phyloP scores from a whole-genome alignment of 2,797 vertebrate species.

The Parotocinclus haroldoi region DNA sequence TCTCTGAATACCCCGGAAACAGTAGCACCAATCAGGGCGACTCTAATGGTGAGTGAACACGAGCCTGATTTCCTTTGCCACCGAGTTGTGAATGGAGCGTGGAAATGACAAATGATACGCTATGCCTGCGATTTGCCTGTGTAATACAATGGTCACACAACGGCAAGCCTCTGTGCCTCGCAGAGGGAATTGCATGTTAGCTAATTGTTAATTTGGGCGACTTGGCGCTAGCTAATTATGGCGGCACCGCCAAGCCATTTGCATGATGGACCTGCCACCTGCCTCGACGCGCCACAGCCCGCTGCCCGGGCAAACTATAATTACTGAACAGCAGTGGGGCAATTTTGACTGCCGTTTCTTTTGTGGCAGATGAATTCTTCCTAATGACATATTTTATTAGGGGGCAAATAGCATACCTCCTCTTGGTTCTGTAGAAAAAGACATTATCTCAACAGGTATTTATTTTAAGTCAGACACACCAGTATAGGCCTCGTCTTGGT shows the following conservation, averaged over 20 bases:
- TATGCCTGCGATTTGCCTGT: slow-evolving; percentile 45
- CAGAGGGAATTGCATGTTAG: slow-evolving; percentile 98
- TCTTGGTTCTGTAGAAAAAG: slow-evolving; percentile 77
- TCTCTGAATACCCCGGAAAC: slow-evolving; percentile 42
- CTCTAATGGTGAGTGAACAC: slow-evolving; percentile 66
- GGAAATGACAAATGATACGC: slow-evolving; percentile 88
- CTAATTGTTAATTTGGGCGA: slow-evolving; percentile 99
- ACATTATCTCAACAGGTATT: slow-evolving; percentile 84
- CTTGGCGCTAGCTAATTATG: slow-evolving; percentile 95
- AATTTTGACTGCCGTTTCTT: slow-evolving; percentile 98
- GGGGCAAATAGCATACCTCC: slow-evolving; percentile 95
- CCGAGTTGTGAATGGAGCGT: slow-evolving; percentile 82
- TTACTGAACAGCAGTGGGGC: slow-evolving; percentile 99
- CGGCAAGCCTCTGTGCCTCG: slow-evolving; percentile 85
- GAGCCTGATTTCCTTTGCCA: slow-evolving; percentile 76
- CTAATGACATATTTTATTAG: slow-evolving; percentile 99
- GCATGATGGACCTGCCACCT: slow-evolving; percentile 99
- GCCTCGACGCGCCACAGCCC: slow-evolving; percentile 88
- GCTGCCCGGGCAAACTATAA: slow-evolving; percentile 99
- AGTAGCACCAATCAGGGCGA: slow-evolving; percentile 53
- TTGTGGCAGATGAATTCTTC: slow-evolving; percentile 99
- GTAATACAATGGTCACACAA: slow-evolving; percentile 89
- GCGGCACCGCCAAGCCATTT: slow-evolving; percentile 96
- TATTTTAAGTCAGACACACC: slow-evolving; percentile 81
- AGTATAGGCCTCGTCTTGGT: slow-evolving; percentile 52